Conservation (phyloP, 2,113 vertebrate species). For the Vidua macroura region DNA sequence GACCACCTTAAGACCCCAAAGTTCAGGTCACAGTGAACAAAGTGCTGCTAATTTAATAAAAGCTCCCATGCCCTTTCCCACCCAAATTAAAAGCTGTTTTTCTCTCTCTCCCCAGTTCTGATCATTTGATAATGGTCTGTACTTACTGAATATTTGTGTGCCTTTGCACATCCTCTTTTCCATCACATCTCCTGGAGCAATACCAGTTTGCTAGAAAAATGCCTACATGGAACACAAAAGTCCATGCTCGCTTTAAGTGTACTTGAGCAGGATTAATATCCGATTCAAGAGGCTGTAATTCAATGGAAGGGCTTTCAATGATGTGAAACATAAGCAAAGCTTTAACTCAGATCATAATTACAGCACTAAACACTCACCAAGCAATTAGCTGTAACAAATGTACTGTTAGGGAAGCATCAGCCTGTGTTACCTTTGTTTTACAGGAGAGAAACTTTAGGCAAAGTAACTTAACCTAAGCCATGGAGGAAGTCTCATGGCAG, state of each 20-base stretch:
- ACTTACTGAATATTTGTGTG: neutral
- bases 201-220: neutral
- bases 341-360: constrained; percentile 44
- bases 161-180: neutral
- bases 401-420: constrained; percentile 7
- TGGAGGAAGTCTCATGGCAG: neutral
- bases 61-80: neutral
- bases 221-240: neutral
- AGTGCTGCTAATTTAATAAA: neutral
- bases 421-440: neutral
- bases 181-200: neutral
- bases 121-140: neutral
- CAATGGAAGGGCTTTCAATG: constrained; percentile 27
- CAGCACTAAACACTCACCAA: constrained; percentile 15
- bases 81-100: neutral
- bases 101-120: neutral
- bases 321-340: constrained; percentile 60
- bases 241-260: constrained; percentile 8
- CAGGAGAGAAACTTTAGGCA: neutral
- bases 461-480: neutral
- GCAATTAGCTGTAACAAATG: constrained; percentile 50
- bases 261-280: constrained; percentile 41
- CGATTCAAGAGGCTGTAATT: constrained; percentile 19
- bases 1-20: neutral
- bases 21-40: neutral